phyloP scores from a whole-genome alignment of 2,797 vertebrate species.

The Diplodus puntazzo region DNA sequence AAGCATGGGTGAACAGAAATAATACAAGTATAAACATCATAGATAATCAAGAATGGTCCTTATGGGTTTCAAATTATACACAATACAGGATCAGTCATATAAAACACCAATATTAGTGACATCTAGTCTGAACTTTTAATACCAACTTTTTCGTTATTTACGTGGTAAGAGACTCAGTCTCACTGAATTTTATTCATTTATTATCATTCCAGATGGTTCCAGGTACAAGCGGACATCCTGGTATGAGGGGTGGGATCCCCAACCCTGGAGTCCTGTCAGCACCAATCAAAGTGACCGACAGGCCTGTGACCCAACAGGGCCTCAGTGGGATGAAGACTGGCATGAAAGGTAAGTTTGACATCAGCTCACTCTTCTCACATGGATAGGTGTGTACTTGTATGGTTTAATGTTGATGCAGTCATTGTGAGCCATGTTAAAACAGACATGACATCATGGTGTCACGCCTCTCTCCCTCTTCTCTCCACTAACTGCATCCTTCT shows the following conservation, averaged over 20 bases:
- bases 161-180: background rate
- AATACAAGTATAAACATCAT: too few relatives aligned
- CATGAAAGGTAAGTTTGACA: constrained; percentile 88
- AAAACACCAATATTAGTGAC: too few relatives aligned
- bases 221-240: constrained; percentile 88
- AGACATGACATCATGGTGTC: background rate
- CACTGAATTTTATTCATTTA: background rate
- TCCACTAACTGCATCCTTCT: background rate
- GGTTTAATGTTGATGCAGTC: background rate
- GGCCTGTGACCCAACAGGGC: constrained; percentile 97
- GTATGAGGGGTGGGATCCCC: constrained; percentile 85
- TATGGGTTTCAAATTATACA: too few relatives aligned
- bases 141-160: background rate
- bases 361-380: background rate
- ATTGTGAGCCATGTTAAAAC: background rate
- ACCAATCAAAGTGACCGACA: constrained; percentile 95
- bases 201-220: constrained; percentile 86
- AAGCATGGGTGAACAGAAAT: too few relatives aligned
- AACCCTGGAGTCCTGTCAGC: constrained; percentile 90
- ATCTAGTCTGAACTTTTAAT: background rate
- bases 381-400: background rate
- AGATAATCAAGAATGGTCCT: too few relatives aligned
- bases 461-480: constrained; percentile 4
- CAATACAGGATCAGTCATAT: too few relatives aligned
- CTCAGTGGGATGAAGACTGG: constrained; percentile 98